These are phyloP conservation scores for Schizaphis graminum DNA, from an alignment of 2,888 invertebrate species.

Conservation along the genomic window DNA sequence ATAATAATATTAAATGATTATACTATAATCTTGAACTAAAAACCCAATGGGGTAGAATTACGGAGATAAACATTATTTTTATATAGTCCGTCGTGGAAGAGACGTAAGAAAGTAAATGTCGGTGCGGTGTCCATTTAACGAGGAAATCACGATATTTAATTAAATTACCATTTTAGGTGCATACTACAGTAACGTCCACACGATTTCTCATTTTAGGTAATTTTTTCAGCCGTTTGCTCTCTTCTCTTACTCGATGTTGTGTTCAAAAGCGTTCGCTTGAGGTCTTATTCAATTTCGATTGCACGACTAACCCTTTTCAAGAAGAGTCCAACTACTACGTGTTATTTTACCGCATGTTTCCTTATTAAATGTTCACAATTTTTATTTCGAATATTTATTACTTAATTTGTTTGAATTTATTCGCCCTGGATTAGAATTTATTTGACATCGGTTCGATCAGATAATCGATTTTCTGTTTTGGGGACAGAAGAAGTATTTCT, in stretches of 20 bases:
- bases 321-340: neutral
- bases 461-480: too few relatives aligned
- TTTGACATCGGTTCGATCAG: too few relatives aligned
- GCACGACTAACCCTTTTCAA: neutral
- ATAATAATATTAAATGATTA: neutral
- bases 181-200: neutral
- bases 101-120: neutral
- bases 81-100: neutral
- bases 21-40: neutral
- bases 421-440: too few relatives aligned
- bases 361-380: too few relatives aligned
- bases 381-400: too few relatives aligned
- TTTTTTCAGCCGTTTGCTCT: neutral
- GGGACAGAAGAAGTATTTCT: too few relatives aligned
- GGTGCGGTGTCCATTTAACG: neutral
- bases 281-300: slow-evolving; percentile 6
- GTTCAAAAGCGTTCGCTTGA: neutral
- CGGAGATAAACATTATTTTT: neutral
- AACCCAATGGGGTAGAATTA: too few relatives aligned
- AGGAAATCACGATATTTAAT: slow-evolving; percentile 28
- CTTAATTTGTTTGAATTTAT: too few relatives aligned
- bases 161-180: neutral
- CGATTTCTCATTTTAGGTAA: neutral
- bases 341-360: neutral
- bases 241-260: neutral